A percentile compares a stretch with the other conserved stretches of the same genome.
These are phyloP conservation scores for Epirrita christyi DNA, from an alignment of 2,888 invertebrate species.

Conservation along the genomic window DNA sequence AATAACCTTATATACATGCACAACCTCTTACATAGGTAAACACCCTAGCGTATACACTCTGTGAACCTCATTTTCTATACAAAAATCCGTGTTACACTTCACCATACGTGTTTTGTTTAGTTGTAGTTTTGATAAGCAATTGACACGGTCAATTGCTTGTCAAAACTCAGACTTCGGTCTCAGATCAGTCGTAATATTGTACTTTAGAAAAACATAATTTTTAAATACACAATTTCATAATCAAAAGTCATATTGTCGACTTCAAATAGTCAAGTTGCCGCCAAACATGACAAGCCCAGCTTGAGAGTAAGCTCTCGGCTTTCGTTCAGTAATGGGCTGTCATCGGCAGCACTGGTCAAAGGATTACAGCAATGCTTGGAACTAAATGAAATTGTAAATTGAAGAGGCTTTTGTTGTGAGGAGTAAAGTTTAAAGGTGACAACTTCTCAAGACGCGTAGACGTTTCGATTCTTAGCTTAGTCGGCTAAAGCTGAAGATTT, in stretches of 20 bases:
- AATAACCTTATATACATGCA: too few relatives aligned
- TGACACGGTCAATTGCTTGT: too few relatives aligned
- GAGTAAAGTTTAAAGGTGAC: background rate
- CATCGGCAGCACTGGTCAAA: constrained; percentile 23
- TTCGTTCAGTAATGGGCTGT: constrained; percentile 20
- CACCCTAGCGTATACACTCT: too few relatives aligned
- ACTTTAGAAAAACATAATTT: too few relatives aligned
- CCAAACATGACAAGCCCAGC: constrained; percentile 7
- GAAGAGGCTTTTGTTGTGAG: constrained; percentile 2
- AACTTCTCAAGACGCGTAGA: background rate
- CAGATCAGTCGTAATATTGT: too few relatives aligned
- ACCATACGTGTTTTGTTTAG: too few relatives aligned
- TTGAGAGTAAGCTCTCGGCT: constrained; percentile 1
- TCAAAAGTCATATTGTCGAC: background rate
- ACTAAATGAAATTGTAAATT: constrained; percentile 1
- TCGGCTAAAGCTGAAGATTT: too few relatives aligned
- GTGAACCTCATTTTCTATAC: too few relatives aligned
- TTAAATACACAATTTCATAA: background rate
- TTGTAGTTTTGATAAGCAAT: too few relatives aligned
- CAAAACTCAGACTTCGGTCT: too few relatives aligned
- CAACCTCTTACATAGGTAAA: too few relatives aligned
- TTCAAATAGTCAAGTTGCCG: constrained; percentile 4
- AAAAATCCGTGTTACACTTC: too few relatives aligned
- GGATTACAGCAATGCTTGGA: constrained; percentile 12
- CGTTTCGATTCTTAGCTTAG: background rate